Evolutionary conservation across 2,888 invertebrate species (phyloP), one percentile per base, ranked within the genome.

Genomic region (Metellina segmentata): DNA sequence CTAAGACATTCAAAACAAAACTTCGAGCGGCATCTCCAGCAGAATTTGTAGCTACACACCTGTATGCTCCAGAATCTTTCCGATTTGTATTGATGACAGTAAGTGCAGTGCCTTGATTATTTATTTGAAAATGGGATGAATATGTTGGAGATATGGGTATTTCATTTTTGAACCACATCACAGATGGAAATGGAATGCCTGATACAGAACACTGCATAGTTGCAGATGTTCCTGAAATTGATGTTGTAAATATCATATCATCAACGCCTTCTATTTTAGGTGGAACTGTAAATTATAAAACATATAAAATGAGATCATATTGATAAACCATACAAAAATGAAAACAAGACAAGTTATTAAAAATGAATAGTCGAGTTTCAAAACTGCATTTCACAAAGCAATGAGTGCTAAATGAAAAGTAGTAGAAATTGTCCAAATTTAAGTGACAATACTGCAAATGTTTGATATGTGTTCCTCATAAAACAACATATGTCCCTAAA

Each of bases 21-120:
- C 94, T 94, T 51, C 95, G 94, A 19, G 94, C 94, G 7, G 94
- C 94, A 89, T 95, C 95, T 77, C 96, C 96, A 5, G 95, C 95
- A 48, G 94, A 94, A 89, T 95, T 96, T 70, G 94, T 94, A 7
- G 95, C 95, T 11, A 94, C 93, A 92, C 96, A 96, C 0, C 94
- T 94, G 93, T 95, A 95, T 4, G 94, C 93, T 6, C 95, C 95
- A 77, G 94, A 94, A 92, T 95, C 95, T 9, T 87, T 78, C 9
- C 90, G 61, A 8, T 61, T 75, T 69, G 93, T 49, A 49, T 89
- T 90, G 53, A n/a, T 49, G 19, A 94, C 81, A 8, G 88, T 75
- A 11, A 93, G 20, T 51, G 69, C n/a, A 70, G 49, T 49, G 0
- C 90, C 89, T 52, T 91, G 75, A 77, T 88, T 91, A 61, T 71